phyloP scores from a whole-genome alignment of 1,140 invertebrate species.

The Papilio xuthus region DNA sequence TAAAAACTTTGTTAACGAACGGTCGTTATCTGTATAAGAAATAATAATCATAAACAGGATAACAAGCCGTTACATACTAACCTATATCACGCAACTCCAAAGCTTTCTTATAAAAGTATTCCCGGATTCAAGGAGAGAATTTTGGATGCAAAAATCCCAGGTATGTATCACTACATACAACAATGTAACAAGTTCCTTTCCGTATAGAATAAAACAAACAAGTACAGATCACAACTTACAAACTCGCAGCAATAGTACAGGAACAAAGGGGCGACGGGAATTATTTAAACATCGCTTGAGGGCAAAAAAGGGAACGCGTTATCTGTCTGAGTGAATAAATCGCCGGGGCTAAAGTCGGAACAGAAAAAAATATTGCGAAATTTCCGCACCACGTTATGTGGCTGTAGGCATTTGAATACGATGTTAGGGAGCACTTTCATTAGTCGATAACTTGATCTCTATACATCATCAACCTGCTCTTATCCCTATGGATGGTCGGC shows the following conservation, averaged over 20 bases:
- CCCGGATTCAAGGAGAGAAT: background rate
- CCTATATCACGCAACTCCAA: background rate
- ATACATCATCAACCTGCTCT: too few relatives aligned
- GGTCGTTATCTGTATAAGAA: background rate
- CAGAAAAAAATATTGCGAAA: conserved; percentile 45
- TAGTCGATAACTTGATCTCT: too few relatives aligned
- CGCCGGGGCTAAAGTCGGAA: conserved; percentile 40
- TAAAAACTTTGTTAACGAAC: background rate
- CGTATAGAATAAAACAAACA: conserved; percentile 37
- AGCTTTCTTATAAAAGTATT: background rate
- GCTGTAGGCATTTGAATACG: conserved; percentile 21
- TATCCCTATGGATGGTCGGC: too few relatives aligned
- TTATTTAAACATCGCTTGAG: conserved; percentile 67
- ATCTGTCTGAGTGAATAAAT: conserved; percentile 65
- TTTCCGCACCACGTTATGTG: conserved; percentile 37
- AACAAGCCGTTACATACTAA: background rate
- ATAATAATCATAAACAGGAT: too few relatives aligned
- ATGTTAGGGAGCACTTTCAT: background rate
- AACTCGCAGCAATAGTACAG: conserved; percentile 46
- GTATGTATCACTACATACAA: background rate
- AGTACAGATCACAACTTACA: conserved; percentile 44
- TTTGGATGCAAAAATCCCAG: background rate
- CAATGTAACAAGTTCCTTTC: background rate
- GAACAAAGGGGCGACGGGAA: conserved; percentile 57
- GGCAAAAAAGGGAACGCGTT: conserved; percentile 55